Base-by-base conservation (phyloP, 2,797 vertebrate species). In the Gymnopithys bicolor region DNA sequence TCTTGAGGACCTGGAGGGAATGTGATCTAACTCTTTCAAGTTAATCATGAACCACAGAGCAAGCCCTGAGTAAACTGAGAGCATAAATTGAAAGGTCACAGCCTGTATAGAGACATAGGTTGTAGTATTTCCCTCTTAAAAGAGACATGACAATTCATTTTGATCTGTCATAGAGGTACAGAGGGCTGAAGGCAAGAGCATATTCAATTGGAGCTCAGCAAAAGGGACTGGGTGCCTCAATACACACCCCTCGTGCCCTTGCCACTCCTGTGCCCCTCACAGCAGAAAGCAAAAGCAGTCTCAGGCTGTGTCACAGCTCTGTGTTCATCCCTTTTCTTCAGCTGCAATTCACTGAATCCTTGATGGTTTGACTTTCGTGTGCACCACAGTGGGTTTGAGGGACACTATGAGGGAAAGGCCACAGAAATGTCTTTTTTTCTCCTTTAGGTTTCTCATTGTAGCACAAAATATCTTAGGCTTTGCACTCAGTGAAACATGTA, bases 51-150 rank as follows among this genome's bases (percentile, higher is more conserved):
- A 79, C 91, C 79, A 76, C 79, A 90, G 69, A 91, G 84, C 73
- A 77, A 86, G 89, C 64, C 37, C 78, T 81, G 92, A 91, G 93
- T 93, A 96, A 96, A 90, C 91, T 63, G 94, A 91, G 81, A 49
- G 84, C 89, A 87, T 78, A 91, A 90, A 95, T 89, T 94, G 93
- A 95, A 97, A 95, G 93, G 94, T 96, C 93, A 92, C 84, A 76
- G 93, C 69, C 79, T 83, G 55, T 52, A 78, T 53, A 64, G 86
- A 91, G 94, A 82, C 73, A 76, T 23, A 91, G 39, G 59, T 74
- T 91, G 73, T 85, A 76, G 79, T 86, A 90, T 81, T 87, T 88
- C 75, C 55, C 43, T 66, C 48, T 86, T 71, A 27, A 83, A 49
- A 91, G 45, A 92, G 82, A 88, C 67, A 45, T 30, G 82, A 68